Percentiles rank a stretch among this genome's conserved stretches.
phyloP scores from a whole-genome alignment of 53 echinoderm and acorn worm species.

The Mesocentrotus franciscanus region DNA sequence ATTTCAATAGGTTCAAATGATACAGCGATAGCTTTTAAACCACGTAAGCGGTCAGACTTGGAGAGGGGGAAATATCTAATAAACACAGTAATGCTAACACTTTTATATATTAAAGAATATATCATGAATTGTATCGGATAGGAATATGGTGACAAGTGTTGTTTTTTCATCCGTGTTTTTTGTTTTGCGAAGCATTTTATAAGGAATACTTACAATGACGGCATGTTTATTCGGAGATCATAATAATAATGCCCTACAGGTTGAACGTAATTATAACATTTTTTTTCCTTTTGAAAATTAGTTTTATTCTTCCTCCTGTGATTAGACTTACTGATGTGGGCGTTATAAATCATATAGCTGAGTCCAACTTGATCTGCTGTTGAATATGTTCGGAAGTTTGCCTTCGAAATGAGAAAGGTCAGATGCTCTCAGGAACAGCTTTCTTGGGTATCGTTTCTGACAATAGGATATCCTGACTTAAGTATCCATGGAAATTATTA shows the following conservation, averaged over 20 bases:
- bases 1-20: not conserved
- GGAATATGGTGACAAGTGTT: no score
- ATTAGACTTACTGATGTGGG: conserved; percentile 1
- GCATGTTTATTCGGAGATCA: no score
- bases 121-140: no score
- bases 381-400: conserved; percentile 47
- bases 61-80: not conserved
- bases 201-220: no score
- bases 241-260: no score
- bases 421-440: not conserved
- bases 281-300: not conserved
- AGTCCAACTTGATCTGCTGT: not conserved
- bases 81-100: not conserved
- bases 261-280: not conserved
- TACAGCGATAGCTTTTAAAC: no score
- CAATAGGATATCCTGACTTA: conserved; percentile 51
- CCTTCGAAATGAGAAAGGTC: conserved; percentile 34
- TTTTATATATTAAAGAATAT: no score
- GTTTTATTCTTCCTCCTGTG: not conserved
- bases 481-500: conserved; percentile 28
- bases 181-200: no score
- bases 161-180: no score
- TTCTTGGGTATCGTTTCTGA: conserved; percentile 44
- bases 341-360: not conserved
- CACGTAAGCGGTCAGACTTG: no score